These are phyloP conservation scores for Tragelaphus eurycerus DNA, from an alignment of 2,797 vertebrate species.

Conservation along the genomic window DNA sequence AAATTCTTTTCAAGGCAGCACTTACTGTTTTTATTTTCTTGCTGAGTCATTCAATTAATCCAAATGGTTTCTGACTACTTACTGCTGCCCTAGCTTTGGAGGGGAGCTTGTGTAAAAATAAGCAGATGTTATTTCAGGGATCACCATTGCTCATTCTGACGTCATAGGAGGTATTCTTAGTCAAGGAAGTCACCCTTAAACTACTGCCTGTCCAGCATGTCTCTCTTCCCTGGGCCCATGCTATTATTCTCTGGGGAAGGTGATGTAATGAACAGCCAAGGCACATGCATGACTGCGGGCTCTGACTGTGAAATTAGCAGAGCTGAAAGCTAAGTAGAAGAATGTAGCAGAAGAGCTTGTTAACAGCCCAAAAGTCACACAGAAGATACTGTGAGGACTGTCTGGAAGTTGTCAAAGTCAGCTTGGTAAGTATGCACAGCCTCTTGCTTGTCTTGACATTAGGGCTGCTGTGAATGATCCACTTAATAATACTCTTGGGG, in stretches of 20 bases:
- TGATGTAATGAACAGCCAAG: not conserved
- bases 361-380: not conserved
- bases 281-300: not conserved
- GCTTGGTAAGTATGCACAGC: not conserved
- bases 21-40: conserved; percentile 7
- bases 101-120: not conserved
- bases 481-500: conserved; percentile 16
- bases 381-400: not conserved
- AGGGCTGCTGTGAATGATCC: not conserved
- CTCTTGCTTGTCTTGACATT: conserved; percentile 38
- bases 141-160: not conserved
- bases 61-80: not conserved
- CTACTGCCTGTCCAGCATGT: not conserved
- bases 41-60: not conserved
- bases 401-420: conserved; percentile 18
- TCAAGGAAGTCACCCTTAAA: not conserved
- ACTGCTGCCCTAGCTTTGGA: not conserved
- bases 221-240: not conserved
- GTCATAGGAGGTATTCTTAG: not conserved
- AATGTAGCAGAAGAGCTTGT: conserved; percentile 14
- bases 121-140: not conserved
- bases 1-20: not conserved
- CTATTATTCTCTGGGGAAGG: not conserved
- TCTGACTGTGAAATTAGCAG: conserved; percentile 4
- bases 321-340: conserved; percentile 21